These are phyloP conservation scores for Eutrigla gurnardus DNA, from an alignment of 2,797 vertebrate genomes.

Conservation along the genomic window DNA sequence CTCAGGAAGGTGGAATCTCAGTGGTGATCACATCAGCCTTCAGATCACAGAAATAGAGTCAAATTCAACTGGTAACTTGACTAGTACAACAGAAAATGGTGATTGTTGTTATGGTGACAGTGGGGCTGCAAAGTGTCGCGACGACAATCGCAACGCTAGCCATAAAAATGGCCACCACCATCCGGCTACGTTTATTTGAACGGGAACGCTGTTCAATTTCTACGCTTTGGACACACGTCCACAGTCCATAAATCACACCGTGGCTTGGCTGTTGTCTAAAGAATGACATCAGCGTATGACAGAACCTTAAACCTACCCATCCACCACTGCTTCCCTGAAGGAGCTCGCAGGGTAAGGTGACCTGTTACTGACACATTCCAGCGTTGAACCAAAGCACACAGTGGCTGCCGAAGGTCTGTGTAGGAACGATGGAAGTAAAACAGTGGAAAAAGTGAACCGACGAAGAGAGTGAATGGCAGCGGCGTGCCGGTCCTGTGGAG, in stretches of 20 bases:
- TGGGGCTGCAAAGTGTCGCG: too few species aligned
- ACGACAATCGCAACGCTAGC: background rate
- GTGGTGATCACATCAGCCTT: conserved; percentile 19
- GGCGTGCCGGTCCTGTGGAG: conserved; percentile 34
- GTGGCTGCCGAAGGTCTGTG: conserved; percentile 38
- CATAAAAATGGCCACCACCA: background rate
- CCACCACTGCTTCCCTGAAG: conserved; percentile 35
- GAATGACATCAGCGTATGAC: conserved; percentile 49
- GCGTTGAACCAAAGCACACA: conserved; percentile 58
- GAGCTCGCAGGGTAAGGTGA: conserved; percentile 42
- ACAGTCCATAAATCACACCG: conserved; percentile 55
- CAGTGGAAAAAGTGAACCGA: conserved; percentile 46
- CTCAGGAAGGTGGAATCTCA: conserved; percentile 23
- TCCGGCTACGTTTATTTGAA: background rate
- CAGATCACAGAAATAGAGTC: conserved; percentile 2
- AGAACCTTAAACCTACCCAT: conserved; percentile 48
- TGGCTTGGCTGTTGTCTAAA: conserved; percentile 44
- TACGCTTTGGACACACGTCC: conserved; percentile 28
- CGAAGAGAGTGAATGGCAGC: conserved; percentile 20
- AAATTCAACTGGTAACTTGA: too few species aligned
- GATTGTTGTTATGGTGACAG: too few species aligned
- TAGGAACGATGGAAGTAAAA: conserved; percentile 40
- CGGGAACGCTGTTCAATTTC: background rate
- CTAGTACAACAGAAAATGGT: too few species aligned
- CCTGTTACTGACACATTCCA: conserved; percentile 62